These are phyloP conservation scores for Heterochromis multidens DNA, from an alignment of 2,113 vertebrate species.

Conservation along the genomic window DNA sequence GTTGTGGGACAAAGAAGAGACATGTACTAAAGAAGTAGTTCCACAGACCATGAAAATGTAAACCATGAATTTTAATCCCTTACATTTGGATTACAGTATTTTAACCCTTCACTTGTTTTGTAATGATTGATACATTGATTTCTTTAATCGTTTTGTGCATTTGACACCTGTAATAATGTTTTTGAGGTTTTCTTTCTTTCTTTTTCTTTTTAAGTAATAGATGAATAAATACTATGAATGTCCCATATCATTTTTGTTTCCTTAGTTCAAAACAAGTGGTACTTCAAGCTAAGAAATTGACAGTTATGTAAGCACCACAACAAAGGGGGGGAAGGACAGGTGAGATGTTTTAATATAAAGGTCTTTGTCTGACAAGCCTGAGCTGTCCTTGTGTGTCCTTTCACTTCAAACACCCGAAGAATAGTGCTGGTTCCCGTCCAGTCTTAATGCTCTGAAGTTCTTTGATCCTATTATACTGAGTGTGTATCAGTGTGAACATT, in stretches of 20 bases:
- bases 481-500: neutral
- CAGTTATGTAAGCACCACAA: neutral
- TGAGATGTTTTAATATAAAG: neutral
- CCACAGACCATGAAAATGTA: neutral
- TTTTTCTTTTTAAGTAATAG: neutral
- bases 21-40: neutral
- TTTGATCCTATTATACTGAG: neutral
- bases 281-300: neutral
- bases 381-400: neutral
- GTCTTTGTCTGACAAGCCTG: neutral
- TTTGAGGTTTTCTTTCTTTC: neutral
- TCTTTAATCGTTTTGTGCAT: neutral
- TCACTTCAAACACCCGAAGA: constrained; percentile 11
- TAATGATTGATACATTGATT: neutral
- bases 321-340: neutral
- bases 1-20: neutral
- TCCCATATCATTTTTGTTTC: neutral
- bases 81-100: neutral
- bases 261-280: neutral
- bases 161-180: neutral
- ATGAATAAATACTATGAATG: neutral
- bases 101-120: neutral
- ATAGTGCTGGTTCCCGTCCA: neutral
- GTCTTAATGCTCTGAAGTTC: neutral
- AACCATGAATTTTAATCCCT: neutral